These are phyloP conservation scores for Thera obeliscata DNA, from an alignment of 2,888 invertebrate genomes.

Conservation along the genomic window DNA sequence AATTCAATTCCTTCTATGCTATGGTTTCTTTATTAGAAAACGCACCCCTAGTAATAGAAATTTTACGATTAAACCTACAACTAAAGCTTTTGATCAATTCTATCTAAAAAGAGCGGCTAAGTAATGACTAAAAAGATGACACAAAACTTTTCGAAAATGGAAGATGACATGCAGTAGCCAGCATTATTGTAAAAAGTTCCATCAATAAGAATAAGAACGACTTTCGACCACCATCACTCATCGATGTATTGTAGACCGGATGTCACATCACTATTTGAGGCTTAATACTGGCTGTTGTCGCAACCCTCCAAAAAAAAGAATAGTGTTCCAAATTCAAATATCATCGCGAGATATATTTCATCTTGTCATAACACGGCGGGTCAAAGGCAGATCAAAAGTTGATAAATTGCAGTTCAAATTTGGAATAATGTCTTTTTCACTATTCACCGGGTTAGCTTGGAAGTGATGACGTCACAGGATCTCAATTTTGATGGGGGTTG, in stretches of 20 bases:
- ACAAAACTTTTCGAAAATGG: slow-evolving; percentile 12
- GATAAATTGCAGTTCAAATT: slow-evolving; percentile 83
- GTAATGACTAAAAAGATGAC: slow-evolving; percentile 6
- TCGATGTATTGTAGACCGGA: slow-evolving; percentile 70
- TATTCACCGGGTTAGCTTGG: slow-evolving; percentile 62
- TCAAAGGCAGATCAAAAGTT: slow-evolving; percentile 77
- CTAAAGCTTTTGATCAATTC: background rate
- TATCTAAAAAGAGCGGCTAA: background rate
- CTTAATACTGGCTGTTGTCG: slow-evolving; percentile 51
- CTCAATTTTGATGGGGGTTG: slow-evolving; percentile 57
- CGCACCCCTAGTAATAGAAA: background rate
- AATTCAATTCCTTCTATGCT: slow-evolving; percentile 3
- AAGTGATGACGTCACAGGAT: slow-evolving; percentile 76
- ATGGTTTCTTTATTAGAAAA: background rate
- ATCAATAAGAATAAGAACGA: slow-evolving; percentile 58
- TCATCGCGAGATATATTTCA: slow-evolving; percentile 81
- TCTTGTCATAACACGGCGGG: slow-evolving; percentile 83
- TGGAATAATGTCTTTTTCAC: slow-evolving; percentile 84
- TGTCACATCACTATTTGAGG: slow-evolving; percentile 72
- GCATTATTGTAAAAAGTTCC: slow-evolving; percentile 42
- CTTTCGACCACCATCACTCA: slow-evolving; percentile 67
- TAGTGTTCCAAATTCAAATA: slow-evolving; percentile 72
- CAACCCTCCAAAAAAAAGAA: slow-evolving; percentile 53
- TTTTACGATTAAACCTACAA: background rate
- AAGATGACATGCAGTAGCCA: slow-evolving; percentile 62